Base-by-base conservation (phyloP, 2,888 invertebrate genomes). In the Volucella zonaria region DNA sequence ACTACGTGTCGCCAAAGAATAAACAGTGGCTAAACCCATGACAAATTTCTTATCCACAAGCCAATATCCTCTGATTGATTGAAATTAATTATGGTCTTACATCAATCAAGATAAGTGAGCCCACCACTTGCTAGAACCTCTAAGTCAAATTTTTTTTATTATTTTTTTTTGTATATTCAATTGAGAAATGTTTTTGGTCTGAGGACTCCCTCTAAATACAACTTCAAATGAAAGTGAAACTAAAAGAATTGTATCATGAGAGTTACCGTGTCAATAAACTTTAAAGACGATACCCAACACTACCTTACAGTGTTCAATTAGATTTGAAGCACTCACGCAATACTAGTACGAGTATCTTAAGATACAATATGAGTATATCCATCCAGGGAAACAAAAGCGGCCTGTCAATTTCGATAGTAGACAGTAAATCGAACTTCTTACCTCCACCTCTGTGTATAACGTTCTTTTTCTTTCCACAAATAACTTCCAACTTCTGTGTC, bases 381-480 rank as follows among this genome's bases (percentile, higher is more conserved):
- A 43, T 40, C n/a, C 56, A 70, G 38, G 9, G 12, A 43, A 67
- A 74, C 67, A 80, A 74, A 49, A 68, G 74, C 61, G 40, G 74
- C n/a, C 43, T 80, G 80, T 80, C 74, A 74, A 14, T 62, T 68
- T 62, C 49, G 62, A 78, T 70, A 70, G 51, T 70, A 71, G 45
- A 66, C 52, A 64, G 58, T 71, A 31, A 61, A 67, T 61, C 10
- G n/a, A 70, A 61, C 67, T 15, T 54, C 52, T 47, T 31, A 31
- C 4, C 31, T 31, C 31, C 71, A 66, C 73, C 73, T 45, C 47
- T 1, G 42, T 12, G 38, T 59, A 42, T 59, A 31, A 31, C 23
- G 23, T 23, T 23, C 23, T 4, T 23, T 23, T 23, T 2, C 6
- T 31, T 31, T 31, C 18, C 66, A 73, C 54, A 45, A 66, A 52